phyloP scores from a whole-genome alignment of 2,113 vertebrate genomes.

The Eretmochelys imbricata region DNA sequence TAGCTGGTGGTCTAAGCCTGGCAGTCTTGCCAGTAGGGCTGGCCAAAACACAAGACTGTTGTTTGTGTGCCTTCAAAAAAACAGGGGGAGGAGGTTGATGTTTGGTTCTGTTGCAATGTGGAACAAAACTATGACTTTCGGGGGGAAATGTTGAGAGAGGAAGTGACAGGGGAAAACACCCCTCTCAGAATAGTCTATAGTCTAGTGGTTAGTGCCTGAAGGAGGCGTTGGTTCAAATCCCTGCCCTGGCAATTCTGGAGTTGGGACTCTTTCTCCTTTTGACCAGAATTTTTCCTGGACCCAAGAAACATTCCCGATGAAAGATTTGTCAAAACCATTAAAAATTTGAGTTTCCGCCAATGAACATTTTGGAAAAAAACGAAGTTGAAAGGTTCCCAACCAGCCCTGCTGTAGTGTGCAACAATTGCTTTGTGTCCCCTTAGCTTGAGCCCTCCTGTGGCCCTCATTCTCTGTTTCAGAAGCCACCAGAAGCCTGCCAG shows the following conservation, averaged over 20 bases:
- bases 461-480: neutral
- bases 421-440: neutral
- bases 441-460: neutral
- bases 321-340: neutral
- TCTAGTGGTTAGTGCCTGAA: too few species aligned
- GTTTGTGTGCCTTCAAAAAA: too few species aligned
- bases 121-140: too few species aligned
- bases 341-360: neutral
- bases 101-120: too few species aligned
- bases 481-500: neutral
- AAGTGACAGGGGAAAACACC: too few species aligned
- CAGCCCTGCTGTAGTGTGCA: neutral
- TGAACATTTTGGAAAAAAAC: neutral
- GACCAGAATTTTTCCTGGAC: neutral
- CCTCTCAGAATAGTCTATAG: too few species aligned
- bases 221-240: neutral
- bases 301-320: neutral
- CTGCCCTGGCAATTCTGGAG: neutral
- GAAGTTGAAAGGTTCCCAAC: neutral
- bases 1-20: neutral
- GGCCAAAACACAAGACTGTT: too few species aligned
- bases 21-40: too few species aligned
- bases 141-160: too few species aligned
- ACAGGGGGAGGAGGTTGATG: rapidly evolving
- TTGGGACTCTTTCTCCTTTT: neutral